Evolutionary conservation across 2,113 vertebrate genomes (phyloP).

Genomic region (Athene noctua): DNA sequence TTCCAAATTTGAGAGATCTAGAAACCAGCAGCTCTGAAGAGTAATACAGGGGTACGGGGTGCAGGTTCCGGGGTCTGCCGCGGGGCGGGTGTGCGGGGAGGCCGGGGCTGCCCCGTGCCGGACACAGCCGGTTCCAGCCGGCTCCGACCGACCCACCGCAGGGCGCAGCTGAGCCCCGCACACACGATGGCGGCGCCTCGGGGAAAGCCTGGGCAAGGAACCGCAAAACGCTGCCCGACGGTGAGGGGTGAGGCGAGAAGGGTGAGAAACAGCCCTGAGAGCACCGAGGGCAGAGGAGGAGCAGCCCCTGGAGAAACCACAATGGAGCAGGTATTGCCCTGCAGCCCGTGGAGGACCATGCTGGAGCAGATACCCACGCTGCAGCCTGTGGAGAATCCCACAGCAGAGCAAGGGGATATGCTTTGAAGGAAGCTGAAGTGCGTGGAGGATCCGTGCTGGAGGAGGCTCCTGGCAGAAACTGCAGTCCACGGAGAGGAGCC

Average conservation of each 20-base stretch:
- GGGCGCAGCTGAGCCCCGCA: not conserved
- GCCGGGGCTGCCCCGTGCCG: rapidly evolving
- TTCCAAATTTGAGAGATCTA: not conserved
- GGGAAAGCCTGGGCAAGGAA: no score
- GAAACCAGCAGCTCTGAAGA: not conserved
- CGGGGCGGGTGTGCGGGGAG: rapidly evolving
- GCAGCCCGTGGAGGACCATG: not conserved
- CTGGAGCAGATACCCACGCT: not conserved
- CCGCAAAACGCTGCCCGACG: rapidly evolving
- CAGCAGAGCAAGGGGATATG: not conserved
- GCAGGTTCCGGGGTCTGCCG: not conserved
- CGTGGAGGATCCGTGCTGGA: not conserved
- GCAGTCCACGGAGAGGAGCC: not conserved
- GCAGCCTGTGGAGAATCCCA: not conserved
- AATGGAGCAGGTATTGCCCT: not conserved
- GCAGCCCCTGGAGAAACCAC: not conserved
- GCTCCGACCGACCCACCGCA: rapidly evolving
- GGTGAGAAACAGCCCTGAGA: not conserved
- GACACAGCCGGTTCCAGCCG: not conserved
- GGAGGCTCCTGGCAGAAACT: not conserved
- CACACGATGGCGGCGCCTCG: not conserved
- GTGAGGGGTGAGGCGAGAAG: no score
- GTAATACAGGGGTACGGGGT: not conserved
- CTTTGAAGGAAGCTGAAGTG: not conserved
- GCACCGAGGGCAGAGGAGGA: rapidly evolving